Evolutionary conservation across 92 coral and sea anemone genomes (phyloP), one percentile per base, ranked within the genome.

Genomic region (Blastomussa wellsi): DNA sequence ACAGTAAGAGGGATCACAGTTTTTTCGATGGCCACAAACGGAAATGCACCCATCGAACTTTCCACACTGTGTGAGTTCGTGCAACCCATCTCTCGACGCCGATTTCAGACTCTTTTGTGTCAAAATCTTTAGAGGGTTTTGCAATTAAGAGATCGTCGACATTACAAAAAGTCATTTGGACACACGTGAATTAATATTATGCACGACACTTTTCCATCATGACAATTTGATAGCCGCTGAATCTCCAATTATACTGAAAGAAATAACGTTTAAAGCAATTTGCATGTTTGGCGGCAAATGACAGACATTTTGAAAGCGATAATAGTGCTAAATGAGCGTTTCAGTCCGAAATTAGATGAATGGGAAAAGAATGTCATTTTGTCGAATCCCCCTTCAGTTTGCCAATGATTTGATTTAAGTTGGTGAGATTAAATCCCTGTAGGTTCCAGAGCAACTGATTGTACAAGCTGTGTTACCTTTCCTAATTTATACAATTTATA

Each of bases 11-110:
- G 87, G 32, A 83, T 83, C 4, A 74, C 79, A 15, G 24, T 83
- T 59, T 83, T 76, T 48, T 74, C 74, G 42, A 65, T 83, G 48
- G 87, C 59, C 20, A n/a, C 64, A 16, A 74, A 76, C 28, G 87
- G 79, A 19, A 14, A 44, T 20, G 69, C 36, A 72, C 41, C 39
- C 44, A 42, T 17, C 17, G 79, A 52, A 31, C 28, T 74, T 82
- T 55, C 42, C 16, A 73, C 42, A 1, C 69, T 68, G 36, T 65
- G 74, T 17, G 87, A 83, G 36, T 29, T 74, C 19, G 74, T 72
- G 74, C 87, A 83, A 14, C 81, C 87, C 87, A 83, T 83, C 74
- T 82, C 49, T n/a, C 10, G 11, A 22, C 52, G 28, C 29, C 11
- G 73, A 65, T 44, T 11, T 51, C 48, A 38, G 7, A 79, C 15